These are phyloP conservation scores for Sylvilagus floridanus DNA, from an alignment of 2,797 vertebrate genomes.

Conservation along the genomic window DNA sequence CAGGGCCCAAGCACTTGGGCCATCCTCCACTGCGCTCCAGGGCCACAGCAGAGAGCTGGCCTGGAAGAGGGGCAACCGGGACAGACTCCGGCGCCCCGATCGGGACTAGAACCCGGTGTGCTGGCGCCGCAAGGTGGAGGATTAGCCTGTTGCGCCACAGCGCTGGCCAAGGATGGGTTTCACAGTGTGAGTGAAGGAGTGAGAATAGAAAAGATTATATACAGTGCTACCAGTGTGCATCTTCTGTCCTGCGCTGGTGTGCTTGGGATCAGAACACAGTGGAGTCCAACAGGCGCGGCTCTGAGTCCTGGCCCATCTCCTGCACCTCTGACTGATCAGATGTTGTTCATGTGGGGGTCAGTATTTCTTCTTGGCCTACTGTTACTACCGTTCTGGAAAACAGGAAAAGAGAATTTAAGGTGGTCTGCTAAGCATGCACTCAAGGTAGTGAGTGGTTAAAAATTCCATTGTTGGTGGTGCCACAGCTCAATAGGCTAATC, in stretches of 20 bases:
- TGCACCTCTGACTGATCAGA: neutral
- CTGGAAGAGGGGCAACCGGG: too few relatives aligned
- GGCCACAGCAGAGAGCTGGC: too few relatives aligned
- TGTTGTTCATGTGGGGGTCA: neutral
- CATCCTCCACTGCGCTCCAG: too few relatives aligned
- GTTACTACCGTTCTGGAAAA: constrained; percentile 1
- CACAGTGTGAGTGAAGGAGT: neutral
- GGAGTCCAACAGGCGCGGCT: neutral
- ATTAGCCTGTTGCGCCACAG: too few relatives aligned
- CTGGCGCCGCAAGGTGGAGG: too few relatives aligned
- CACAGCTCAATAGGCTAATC: too few relatives aligned
- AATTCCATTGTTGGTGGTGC: neutral
- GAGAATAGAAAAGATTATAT: neutral
- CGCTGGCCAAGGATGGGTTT: neutral
- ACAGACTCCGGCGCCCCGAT: too few relatives aligned
- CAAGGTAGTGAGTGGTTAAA: neutral
- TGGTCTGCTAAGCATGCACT: neutral
- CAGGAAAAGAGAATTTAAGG: neutral
- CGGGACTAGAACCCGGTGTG: too few relatives aligned
- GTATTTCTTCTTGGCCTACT: neutral
- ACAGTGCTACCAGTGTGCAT: neutral
- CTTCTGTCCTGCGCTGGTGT: neutral
- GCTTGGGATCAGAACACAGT: neutral
- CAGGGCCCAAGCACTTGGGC: too few relatives aligned
- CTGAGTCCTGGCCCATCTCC: neutral